Conservation (phyloP, 2,888 invertebrate genomes). For the Anticlea derivata region DNA sequence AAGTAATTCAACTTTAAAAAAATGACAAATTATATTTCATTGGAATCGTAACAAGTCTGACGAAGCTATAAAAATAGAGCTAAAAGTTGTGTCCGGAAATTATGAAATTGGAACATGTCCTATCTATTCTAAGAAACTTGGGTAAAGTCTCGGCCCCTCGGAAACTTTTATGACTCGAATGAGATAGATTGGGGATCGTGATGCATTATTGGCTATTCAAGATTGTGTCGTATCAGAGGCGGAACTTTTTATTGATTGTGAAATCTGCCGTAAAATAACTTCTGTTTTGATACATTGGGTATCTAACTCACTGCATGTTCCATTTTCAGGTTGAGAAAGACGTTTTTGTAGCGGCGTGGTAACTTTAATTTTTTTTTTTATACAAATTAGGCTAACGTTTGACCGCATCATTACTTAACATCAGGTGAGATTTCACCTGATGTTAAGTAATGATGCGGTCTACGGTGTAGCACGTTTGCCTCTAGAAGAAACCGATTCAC, state of each 20-base stretch:
- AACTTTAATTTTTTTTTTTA: too few species aligned
- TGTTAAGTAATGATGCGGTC: too few species aligned
- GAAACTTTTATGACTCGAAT: slow-evolving; percentile 74
- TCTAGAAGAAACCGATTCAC: too few species aligned
- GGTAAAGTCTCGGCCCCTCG: slow-evolving; percentile 56
- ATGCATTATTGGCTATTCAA: slow-evolving; percentile 73
- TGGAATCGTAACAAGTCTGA: too few species aligned
- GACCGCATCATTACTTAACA: too few species aligned
- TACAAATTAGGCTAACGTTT: too few species aligned
- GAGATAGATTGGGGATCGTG: slow-evolving; percentile 69
- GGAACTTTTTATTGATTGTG: slow-evolving; percentile 39
- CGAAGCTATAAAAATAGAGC: too few species aligned
- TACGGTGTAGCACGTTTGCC: too few species aligned
- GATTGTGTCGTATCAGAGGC: slow-evolving; percentile 58
- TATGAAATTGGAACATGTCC: slow-evolving; percentile 44
- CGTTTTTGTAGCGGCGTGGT: too few species aligned
- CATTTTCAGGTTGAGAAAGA: slow-evolving; percentile 4
- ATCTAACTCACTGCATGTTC: not conserved
- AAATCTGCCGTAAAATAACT: slow-evolving; percentile 37
- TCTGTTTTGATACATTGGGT: slow-evolving; percentile 23
- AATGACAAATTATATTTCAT: too few species aligned
- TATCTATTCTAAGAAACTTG: slow-evolving; percentile 57
- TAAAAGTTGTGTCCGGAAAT: slow-evolving; percentile 24
- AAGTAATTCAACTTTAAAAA: too few species aligned
- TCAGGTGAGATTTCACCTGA: too few species aligned